phyloP scores from a whole-genome alignment of 1,140 invertebrate species.

The Doryteuthis pealeii region DNA sequence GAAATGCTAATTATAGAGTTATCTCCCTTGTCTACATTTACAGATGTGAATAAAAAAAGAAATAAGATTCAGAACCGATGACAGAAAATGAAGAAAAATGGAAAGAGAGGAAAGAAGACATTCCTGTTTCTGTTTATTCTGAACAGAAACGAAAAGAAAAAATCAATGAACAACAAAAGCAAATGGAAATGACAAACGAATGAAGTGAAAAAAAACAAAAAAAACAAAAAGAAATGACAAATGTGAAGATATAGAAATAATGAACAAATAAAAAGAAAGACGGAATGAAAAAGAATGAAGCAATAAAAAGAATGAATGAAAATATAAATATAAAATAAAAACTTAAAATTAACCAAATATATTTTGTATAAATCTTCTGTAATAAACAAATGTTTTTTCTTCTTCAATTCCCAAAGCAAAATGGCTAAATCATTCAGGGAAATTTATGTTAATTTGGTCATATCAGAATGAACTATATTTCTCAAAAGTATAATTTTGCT shows the following conservation, averaged over 20 bases:
- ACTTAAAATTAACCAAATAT: no score
- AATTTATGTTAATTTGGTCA: no score
- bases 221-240: conserved; percentile 19
- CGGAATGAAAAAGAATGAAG: conserved; percentile 22
- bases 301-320: background rate
- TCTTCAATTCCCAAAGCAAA: no score
- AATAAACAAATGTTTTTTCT: no score
- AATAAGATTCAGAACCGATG: conserved; percentile 5
- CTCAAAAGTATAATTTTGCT: no score
- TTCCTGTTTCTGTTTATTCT: background rate
- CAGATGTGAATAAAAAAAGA: conserved; percentile 18
- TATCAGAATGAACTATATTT: no score
- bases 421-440: no score
- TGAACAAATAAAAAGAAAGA: conserved; percentile 23
- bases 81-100: background rate
- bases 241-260: conserved; percentile 13
- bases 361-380: no score
- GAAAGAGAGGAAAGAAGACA: background rate
- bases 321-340: no score
- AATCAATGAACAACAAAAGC: conserved; percentile 9
- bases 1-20: no score
- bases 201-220: conserved; percentile 8
- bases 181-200: background rate
- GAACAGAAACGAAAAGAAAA: conserved; percentile 2
- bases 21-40: no score